Evolutionary conservation across 2,113 vertebrate species (phyloP).

Genomic region (Paramisgurnus dabryanus): DNA sequence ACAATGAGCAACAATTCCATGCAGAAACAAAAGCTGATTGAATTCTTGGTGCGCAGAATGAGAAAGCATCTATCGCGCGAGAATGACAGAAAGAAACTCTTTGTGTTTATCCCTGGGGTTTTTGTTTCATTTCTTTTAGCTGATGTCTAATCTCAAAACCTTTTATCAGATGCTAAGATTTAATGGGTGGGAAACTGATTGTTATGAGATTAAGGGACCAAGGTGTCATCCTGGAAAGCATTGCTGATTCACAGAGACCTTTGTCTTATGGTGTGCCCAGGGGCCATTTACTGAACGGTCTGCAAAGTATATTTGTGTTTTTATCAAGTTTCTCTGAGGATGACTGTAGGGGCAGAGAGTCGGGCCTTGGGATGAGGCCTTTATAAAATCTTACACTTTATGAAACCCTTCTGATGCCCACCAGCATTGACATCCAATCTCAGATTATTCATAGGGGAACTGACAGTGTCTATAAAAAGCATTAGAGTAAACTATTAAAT

Average conservation of each 20-base stretch:
- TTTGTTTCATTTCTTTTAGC: slow-evolving; percentile 10
- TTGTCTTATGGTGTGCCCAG: neutral
- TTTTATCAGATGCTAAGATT: neutral
- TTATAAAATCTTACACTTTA: too few relatives aligned
- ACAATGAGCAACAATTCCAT: slow-evolving; percentile 39
- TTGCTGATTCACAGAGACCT: neutral
- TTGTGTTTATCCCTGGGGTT: slow-evolving; percentile 1
- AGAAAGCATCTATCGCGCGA: too few relatives aligned
- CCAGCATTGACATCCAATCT: neutral
- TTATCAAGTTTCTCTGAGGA: too few relatives aligned
- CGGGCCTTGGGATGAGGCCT: too few relatives aligned
- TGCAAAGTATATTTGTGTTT: too few relatives aligned
- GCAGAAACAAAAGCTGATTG: slow-evolving; percentile 39
- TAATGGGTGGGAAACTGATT: too few relatives aligned
- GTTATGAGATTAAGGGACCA: neutral
- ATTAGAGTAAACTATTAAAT: too few relatives aligned
- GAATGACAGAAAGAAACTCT: neutral
- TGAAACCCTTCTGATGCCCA: neutral
- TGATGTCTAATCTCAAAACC: neutral
- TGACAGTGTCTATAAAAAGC: neutral
- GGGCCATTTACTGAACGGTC: too few relatives aligned
- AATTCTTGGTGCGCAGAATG: slow-evolving; percentile 11
- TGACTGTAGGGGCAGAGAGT: too few relatives aligned
- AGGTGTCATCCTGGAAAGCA: neutral
- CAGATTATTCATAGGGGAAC: neutral